Base-by-base conservation (phyloP, 2,797 vertebrate species). In the Telmatherina bonti region DNA sequence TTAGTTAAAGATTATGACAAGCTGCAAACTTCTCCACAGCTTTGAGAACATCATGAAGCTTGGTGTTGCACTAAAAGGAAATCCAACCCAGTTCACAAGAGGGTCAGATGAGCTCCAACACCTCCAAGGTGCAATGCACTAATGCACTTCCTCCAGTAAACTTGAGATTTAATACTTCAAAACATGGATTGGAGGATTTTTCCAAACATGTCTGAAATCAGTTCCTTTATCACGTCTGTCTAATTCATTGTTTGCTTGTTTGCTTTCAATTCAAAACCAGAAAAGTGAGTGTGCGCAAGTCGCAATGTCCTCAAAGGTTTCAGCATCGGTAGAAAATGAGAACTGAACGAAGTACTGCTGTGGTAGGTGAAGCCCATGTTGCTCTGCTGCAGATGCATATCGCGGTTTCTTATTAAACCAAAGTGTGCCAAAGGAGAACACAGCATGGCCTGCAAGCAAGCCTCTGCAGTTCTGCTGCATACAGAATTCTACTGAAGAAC, bases 361-460 rank as follows among this genome's bases (percentile, higher is more conserved):
- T 51, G 53, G 69, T 52, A n/a, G 51, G 0, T 52, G 71, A 51
- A 78, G 75, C 59, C 58, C 57, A 54, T 3, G 2, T 3, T 78
- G 73, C 83, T 67, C 41, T 70, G 81, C 69, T 85, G 90, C 90
- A 88, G 76, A 82, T 83, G 86, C 81, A 82, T 0, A 27, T 26
- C 36, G 24, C 30, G 45, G 1, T 76, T 70, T 90, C 71, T 85
- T 78, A 83, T 83, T 81, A 84, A 84, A 74, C 54, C 67, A 49
- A 18, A 62, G 22, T 65, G 78, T 4, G 35, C 81, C 77, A 84
- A 33, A 65, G 36, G 15, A 51, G n/a, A 9, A 72, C 41, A 30
- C 64, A 5, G 33, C 52, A 9, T 7, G 60, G 60, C 66, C 69
- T 58, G 51, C 66, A 60, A 33, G 60, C 35, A 29, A 49, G 35